Evolutionary conservation across 2,113 vertebrate genomes (phyloP).

Genomic region (Hystrix cristata): DNA sequence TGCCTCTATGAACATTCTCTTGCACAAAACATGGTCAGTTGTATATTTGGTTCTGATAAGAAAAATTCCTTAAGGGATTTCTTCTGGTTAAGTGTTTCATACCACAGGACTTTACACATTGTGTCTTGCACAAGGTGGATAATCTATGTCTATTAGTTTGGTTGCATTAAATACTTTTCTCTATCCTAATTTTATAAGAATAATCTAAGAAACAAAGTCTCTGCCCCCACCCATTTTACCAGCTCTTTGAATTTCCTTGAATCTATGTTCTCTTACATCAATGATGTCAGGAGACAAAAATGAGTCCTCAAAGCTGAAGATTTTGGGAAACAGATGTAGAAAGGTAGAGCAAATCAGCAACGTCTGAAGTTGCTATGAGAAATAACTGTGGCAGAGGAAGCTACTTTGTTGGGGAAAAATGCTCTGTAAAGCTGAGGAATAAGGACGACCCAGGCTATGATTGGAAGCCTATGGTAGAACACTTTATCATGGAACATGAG

Average conservation of each 20-base stretch:
- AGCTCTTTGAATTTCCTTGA: conserved; percentile 2
- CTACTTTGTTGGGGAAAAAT: not conserved
- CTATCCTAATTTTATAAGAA: not conserved
- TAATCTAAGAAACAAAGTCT: not conserved
- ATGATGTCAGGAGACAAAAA: not conserved
- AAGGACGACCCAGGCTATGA: not conserved
- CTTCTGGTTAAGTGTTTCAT: not conserved
- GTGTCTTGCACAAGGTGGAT: not conserved
- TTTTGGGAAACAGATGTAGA: not conserved
- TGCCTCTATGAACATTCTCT: not conserved
- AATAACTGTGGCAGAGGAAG: not conserved
- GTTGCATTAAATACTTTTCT: not conserved
- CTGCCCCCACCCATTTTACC: not conserved
- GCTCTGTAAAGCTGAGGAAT: not conserved
- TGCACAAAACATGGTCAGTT: not conserved
- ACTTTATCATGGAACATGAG: conserved; percentile 64
- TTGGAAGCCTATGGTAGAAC: not conserved
- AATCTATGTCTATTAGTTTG: not conserved
- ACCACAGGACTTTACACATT: not conserved
- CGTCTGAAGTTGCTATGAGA: not conserved
- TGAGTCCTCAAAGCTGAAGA: not conserved
- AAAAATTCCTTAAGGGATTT: not conserved
- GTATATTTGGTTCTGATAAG: not conserved
- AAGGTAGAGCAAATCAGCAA: not conserved
- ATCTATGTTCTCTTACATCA: not conserved